A percentile compares a stretch with the other conserved stretches of the same genome.
Evolutionary conservation across 2,113 vertebrate genomes (phyloP).

Genomic region (Thamnaconus septentrionalis): DNA sequence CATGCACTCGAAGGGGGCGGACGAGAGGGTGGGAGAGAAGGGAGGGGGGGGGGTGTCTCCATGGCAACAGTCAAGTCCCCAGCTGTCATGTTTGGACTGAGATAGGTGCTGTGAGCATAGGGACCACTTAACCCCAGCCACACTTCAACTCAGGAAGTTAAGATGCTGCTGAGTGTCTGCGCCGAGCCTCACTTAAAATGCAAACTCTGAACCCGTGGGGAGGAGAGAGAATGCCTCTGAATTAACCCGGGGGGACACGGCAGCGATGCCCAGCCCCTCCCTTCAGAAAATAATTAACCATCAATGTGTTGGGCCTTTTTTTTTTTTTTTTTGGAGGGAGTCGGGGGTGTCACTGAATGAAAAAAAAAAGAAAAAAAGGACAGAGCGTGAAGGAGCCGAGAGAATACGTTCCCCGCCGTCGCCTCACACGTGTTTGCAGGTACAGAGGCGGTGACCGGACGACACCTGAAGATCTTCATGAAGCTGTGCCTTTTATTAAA

Average conservation of each 20-base stretch:
- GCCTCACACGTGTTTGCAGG: slow-evolving; percentile 10
- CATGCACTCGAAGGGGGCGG: slow-evolving; percentile 41
- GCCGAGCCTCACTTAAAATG: slow-evolving; percentile 78
- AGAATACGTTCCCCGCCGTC: slow-evolving; percentile 28
- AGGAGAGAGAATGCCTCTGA: slow-evolving; percentile 63
- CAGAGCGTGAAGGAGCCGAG: slow-evolving; percentile 29
- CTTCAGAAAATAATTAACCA: slow-evolving; percentile 74
- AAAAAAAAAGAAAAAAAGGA: too few relatives aligned
- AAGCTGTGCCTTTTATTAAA: neutral
- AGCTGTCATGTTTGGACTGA: slow-evolving; percentile 81
- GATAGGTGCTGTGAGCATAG: slow-evolving; percentile 78
- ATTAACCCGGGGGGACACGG: slow-evolving; percentile 71
- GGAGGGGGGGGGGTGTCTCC: slow-evolving; percentile 60
- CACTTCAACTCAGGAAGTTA: slow-evolving; percentile 80
- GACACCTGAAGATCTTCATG: neutral
- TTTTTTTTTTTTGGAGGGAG: slow-evolving; percentile 48
- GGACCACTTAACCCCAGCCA: slow-evolving; percentile 82
- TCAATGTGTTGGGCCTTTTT: slow-evolving; percentile 70
- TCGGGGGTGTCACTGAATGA: too few relatives aligned
- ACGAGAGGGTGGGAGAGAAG: slow-evolving; percentile 12
- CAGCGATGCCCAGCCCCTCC: slow-evolving; percentile 56
- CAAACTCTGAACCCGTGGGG: slow-evolving; percentile 74
- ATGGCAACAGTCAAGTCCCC: slow-evolving; percentile 81
- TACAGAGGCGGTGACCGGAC: too few relatives aligned
- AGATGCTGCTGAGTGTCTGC: slow-evolving; percentile 78